phyloP scores from a whole-genome alignment of 2,888 invertebrate species.

The Anoncus sp. region DNA sequence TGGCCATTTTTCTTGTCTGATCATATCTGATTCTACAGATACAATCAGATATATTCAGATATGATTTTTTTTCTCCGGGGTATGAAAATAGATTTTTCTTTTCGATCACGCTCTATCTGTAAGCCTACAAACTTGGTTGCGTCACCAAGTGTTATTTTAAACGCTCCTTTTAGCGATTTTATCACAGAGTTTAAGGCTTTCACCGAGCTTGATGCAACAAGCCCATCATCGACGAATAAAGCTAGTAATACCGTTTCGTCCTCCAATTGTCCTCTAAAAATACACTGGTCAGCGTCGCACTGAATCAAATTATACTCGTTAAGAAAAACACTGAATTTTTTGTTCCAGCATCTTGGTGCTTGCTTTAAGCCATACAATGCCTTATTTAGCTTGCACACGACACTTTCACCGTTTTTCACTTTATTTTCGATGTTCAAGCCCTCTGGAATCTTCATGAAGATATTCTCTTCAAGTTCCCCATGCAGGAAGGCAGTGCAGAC shows the following conservation, averaged over 20 bases:
- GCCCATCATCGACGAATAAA: conserved; percentile 55
- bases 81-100: conserved; percentile 16
- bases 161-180: conserved; percentile 4
- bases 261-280: conserved; percentile 24
- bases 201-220: conserved; percentile 45
- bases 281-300: conserved; percentile 32
- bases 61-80: too few relatives aligned
- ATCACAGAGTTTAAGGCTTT: conserved; percentile 29
- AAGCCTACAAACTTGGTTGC: conserved; percentile 49
- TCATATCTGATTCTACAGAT: too few relatives aligned
- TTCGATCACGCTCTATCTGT: conserved; percentile 49
- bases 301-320: conserved; percentile 36
- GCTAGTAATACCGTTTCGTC: conserved; percentile 29
- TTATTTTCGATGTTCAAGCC: background rate
- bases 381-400: conserved; percentile 52
- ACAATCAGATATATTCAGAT: too few relatives aligned
- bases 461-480: too few relatives aligned
- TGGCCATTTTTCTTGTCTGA: too few relatives aligned
- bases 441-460: background rate
- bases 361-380: conserved; percentile 59
- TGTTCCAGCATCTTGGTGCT: conserved; percentile 61
- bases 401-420: conserved; percentile 4
- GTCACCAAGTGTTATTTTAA: conserved; percentile 49
- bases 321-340: conserved; percentile 47
- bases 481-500: background rate